Base-by-base conservation (phyloP, 2,888 invertebrate species). In the Cheilosia grossa region DNA sequence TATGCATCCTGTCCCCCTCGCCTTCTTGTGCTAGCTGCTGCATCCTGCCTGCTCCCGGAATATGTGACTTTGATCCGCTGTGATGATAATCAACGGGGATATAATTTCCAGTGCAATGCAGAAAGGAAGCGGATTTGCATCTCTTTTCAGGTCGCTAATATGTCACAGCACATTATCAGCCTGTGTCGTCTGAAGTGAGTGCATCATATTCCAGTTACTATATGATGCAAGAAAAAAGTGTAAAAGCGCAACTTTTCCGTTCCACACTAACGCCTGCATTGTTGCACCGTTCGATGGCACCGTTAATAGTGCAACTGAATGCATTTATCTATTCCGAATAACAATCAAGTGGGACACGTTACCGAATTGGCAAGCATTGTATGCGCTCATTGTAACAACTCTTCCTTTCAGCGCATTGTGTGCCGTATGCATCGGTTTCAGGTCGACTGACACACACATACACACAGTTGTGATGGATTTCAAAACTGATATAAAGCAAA, bases 121-220 rank as follows among this genome's bases (percentile, higher is more conserved):
- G 44, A 66, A 59, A 72, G 58, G 72, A 85, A 85, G 61, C 75
- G 66, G 75, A 85, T 85, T 70, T 77, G 64, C 59, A 59, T 72
- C 56, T 44, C 13, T 78, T 80, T 83, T 81, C 81, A 81, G 85
- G 85, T 85, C 85, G 81, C 85, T 81, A 81, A 81, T 85, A 67
- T 72, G 70, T 85, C 75, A 58, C 30, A 61, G 66, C 66, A 64
- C 40, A 85, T 85, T 81, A 79, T 80, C 61, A 17, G 44, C 54
- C 56, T 77, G 81, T 75, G 81, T 75, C 81, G 51, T 53, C 67
- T 72, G 61, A 85, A 74, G 56, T 77, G 75, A 64, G 61, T 53
- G 47, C 59, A 59, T 69, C 83, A 69, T 42, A 80, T 74, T 70
- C 58, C 42, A 58, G 54, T 79, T 47, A 73, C 63, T 72, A 51